A percentile compares a stretch with the other conserved stretches of the same genome.
phyloP scores from a whole-genome alignment of 1,140 invertebrate genomes.

The Lepidostoma basale region DNA sequence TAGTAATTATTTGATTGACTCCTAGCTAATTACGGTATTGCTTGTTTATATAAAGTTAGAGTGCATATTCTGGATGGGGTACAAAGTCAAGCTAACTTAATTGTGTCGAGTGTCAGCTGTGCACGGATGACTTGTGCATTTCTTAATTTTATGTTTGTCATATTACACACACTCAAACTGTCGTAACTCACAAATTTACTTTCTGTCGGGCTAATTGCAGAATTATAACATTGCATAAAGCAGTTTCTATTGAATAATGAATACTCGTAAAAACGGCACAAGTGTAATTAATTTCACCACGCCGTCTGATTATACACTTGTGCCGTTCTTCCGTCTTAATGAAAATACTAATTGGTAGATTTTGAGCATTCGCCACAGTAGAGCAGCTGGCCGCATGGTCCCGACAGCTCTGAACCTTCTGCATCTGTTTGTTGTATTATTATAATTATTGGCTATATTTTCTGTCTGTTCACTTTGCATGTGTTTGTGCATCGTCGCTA shows the following conservation, averaged over 20 bases:
- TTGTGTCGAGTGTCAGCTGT: no score
- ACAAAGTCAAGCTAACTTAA: no score
- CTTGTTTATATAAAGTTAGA: no score
- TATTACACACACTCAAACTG: not conserved
- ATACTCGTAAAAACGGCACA: not conserved
- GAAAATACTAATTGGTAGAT: constrained; percentile 2
- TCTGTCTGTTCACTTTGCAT: constrained; percentile 44
- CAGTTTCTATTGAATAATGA: constrained; percentile 11
- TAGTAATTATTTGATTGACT: no score
- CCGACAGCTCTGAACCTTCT: not conserved
- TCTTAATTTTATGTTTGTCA: no score
- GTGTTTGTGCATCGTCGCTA: constrained; percentile 42
- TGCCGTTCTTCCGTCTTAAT: not conserved
- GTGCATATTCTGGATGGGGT: no score
- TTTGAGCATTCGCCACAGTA: not conserved
- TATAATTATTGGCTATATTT: constrained; percentile 28
- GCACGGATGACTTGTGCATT: no score
- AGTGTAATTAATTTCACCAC: constrained; percentile 11
- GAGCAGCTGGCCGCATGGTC: not conserved
- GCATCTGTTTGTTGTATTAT: constrained; percentile 12
- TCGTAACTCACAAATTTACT: not conserved
- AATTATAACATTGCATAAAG: not conserved
- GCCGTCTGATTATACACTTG: not conserved
- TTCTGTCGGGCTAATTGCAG: not conserved
- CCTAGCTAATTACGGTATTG: no score